These are phyloP conservation scores for Argya squamiceps DNA, from an alignment of 2,797 vertebrate species.

Conservation along the genomic window DNA sequence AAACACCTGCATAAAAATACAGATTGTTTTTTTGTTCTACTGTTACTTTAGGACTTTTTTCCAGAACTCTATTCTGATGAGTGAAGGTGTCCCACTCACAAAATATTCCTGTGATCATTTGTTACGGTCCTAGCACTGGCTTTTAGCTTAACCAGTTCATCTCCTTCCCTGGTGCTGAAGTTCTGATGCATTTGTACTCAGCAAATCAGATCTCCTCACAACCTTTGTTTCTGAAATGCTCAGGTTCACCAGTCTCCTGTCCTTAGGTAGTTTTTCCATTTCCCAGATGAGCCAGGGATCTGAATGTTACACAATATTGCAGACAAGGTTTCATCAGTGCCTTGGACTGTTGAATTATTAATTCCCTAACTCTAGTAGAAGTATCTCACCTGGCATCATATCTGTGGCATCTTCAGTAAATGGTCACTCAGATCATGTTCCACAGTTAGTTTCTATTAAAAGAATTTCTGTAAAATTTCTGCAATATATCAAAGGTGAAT, in stretches of 20 bases:
- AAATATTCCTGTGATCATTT: not conserved
- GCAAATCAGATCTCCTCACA: not conserved
- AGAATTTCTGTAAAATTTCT: not conserved
- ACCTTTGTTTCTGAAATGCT: not conserved
- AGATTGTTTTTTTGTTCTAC: fast-evolving
- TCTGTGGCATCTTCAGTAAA: not conserved
- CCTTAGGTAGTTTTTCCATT: not conserved
- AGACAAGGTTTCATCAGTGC: not conserved
- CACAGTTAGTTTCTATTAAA: not conserved
- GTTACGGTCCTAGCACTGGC: not conserved
- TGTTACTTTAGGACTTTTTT: not conserved
- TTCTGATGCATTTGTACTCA: not conserved
- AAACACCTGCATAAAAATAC: not conserved
- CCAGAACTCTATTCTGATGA: not conserved
- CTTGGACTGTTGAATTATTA: not conserved
- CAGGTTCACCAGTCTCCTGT: not conserved
- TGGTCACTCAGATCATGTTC: not conserved
- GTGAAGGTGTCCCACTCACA: not conserved
- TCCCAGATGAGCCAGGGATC: not conserved
- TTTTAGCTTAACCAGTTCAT: not conserved
- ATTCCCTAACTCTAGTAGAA: not conserved
- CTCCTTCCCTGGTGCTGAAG: not conserved
- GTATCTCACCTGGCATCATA: not conserved
- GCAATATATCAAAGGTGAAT: not conserved
- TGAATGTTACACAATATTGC: not conserved